A percentile compares a stretch with the other conserved stretches of the same genome.
Conservation (phyloP, 2,888 invertebrate species). For the Eupeodes luniger region DNA sequence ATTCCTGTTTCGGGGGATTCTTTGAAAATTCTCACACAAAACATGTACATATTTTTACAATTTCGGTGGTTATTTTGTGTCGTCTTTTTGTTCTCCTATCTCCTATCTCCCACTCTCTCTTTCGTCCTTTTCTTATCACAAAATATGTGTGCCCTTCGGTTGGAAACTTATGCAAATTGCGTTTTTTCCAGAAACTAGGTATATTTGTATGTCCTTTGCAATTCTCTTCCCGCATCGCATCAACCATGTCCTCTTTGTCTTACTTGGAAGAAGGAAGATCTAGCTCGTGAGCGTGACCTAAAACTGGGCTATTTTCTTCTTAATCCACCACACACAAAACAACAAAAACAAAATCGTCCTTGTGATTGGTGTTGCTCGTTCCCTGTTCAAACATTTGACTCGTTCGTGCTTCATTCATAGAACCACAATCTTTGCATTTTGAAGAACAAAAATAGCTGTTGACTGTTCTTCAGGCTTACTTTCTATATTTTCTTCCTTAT, state of each 20-base stretch:
- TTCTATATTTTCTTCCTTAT: constrained; percentile 1
- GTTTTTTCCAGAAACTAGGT: constrained; percentile 22
- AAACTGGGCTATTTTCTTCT: constrained; percentile 43
- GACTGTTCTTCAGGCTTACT: constrained; percentile 22
- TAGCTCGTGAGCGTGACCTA: constrained; percentile 61
- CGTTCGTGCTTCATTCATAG: constrained; percentile 8
- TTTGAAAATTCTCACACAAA: constrained; percentile 30
- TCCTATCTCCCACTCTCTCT: background rate
- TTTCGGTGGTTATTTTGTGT: constrained; percentile 32
- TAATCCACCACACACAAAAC: constrained; percentile 33
- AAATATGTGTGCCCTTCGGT: constrained; percentile 14
- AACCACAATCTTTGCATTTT: constrained; percentile 53
- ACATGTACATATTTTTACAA: constrained; percentile 47
- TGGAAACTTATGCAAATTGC: constrained; percentile 52
- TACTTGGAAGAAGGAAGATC: background rate
- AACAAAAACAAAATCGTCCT: background rate
- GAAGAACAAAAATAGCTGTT: constrained; percentile 43
- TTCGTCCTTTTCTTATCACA: too few species aligned
- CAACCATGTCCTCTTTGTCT: too few species aligned
- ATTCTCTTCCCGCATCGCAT: too few species aligned
- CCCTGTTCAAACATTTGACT: constrained; percentile 50
- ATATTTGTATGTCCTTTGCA: too few species aligned
- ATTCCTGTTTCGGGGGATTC: constrained; percentile 28
- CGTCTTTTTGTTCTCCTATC: background rate
- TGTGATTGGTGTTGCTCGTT: constrained; percentile 24